Evolutionary conservation across 2,888 invertebrate genomes (phyloP).

Genomic region (Brenthis ino): DNA sequence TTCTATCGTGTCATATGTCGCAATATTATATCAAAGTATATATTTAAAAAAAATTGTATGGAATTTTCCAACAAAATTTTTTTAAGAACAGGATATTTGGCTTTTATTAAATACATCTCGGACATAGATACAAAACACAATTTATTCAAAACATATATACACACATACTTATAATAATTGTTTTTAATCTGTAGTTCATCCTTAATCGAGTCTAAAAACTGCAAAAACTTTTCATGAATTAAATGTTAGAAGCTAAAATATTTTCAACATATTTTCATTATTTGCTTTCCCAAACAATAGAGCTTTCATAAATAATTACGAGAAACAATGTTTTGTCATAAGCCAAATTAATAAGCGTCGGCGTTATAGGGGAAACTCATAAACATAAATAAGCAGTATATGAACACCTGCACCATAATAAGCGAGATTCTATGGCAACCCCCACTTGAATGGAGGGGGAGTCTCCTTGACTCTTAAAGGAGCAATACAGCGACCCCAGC

Average conservation of each 20-base stretch:
- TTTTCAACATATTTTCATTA: conserved; percentile 15
- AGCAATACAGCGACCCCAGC: conserved; percentile 14
- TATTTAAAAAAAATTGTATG: too few species aligned
- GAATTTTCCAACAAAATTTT: too few species aligned
- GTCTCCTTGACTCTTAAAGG: conserved; percentile 27
- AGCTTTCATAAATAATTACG: conserved; percentile 34
- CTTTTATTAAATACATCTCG: too few species aligned
- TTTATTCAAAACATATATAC: too few species aligned
- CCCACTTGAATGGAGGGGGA: conserved; percentile 20
- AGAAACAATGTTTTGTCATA: conserved; percentile 35
- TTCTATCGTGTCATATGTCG: too few species aligned
- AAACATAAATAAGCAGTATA: conserved; percentile 24
- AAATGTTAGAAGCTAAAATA: background rate
- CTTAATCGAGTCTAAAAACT: too few species aligned
- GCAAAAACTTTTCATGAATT: too few species aligned
- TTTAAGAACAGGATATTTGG: too few species aligned
- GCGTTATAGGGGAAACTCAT: conserved; percentile 15
- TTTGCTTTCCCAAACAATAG: conserved; percentile 9
- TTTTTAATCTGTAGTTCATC: too few species aligned
- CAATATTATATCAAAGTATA: too few species aligned
- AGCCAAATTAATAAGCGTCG: conserved; percentile 38
- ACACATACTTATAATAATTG: too few species aligned
- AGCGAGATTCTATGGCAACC: conserved; percentile 18
- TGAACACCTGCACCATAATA: conserved; percentile 33
- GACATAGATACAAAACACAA: too few species aligned